Percentiles rank a stretch among this genome's conserved stretches.
Evolutionary conservation across 1,140 invertebrate species (phyloP).

Genomic region (Drosophila sp.): DNA sequence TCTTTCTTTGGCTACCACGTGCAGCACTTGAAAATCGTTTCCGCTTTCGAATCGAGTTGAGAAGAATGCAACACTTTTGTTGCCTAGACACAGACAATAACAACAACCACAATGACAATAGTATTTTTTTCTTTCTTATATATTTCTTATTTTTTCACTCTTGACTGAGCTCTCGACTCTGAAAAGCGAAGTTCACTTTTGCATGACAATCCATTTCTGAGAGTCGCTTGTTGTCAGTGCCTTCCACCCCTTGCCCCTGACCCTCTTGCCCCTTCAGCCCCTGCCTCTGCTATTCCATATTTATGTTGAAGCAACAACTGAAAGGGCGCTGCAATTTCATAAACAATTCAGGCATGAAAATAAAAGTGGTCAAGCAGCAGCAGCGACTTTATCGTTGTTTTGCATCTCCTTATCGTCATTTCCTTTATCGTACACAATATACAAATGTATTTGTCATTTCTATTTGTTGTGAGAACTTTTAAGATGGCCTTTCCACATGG

Average conservation of each 20-base stretch:
- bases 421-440: conserved; percentile 15
- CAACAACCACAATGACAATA: conserved; percentile 33
- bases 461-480: conserved; percentile 56
- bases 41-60: conserved; percentile 38
- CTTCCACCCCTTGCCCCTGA: background rate
- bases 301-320: conserved; percentile 11
- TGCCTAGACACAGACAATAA: conserved; percentile 10
- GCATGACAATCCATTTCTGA: conserved; percentile 77
- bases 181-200: conserved; percentile 75
- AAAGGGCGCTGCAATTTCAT: conserved; percentile 57
- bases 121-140: conserved; percentile 30
- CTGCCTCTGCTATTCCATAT: conserved; percentile 2
- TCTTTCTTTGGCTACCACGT: conserved; percentile 23
- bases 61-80: conserved; percentile 31
- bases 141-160: conserved; percentile 44
- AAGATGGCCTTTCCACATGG: conserved; percentile 3
- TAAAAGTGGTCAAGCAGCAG: conserved; percentile 73
- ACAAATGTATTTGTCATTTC: conserved; percentile 34
- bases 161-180: conserved; percentile 63
- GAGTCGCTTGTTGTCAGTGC: conserved; percentile 12
- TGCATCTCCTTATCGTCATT: conserved; percentile 51
- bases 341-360: conserved; percentile 81
- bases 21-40: conserved; percentile 52
- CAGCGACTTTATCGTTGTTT: conserved; percentile 50
- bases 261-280: background rate